Evolutionary conservation across 1,140 invertebrate genomes (phyloP), one percentile per base, ranked within the genome.

Genomic region (Cydia fagiglandana): DNA sequence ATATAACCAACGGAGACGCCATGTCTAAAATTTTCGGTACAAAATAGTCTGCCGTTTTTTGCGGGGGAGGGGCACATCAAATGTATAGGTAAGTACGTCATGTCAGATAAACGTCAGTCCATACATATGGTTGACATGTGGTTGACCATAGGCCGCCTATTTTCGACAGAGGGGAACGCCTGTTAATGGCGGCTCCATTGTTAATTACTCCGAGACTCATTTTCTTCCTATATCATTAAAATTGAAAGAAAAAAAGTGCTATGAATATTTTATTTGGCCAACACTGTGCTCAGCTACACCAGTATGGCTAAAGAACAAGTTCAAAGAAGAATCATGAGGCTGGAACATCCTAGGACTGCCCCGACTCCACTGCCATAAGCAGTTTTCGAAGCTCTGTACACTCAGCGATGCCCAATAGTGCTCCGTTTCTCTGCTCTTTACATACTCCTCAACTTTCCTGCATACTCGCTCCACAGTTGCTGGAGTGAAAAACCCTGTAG

Each of bases 221-320:
- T 30, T 30, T 30, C 30, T 30, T 30, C 30, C 30, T 30, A 30
- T 4, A 30, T 30, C 30, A 30, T 30, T 30, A 30, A 41, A 41
- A 41, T 41, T 10, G 76, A 75, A 78, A n/a, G n/a, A 24, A 64
- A 68, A 78, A 20, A 68, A 47, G 38, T 61, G 24, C 56, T 83
- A 91, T 79, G 87, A 84, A 88, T 88, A 91, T 79, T 89, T 91
- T 88, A 91, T 85, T 88, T 90, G 84, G 66, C 88, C 86, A 45
- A 88, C 79, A 70, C 81, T 86, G 81, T 89, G 88, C 41, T 86
- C 64, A 10, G 75, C 78, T 74, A 81, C 75, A 20, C 74, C 73
- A 64, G 79, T 74, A 6, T 84, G 56, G n/a, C 82, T 85, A 73
- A 89, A 87, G 68, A 91, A 91, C 75, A 90, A 78, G 79, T 83